Base-by-base conservation (phyloP, 1,140 invertebrate genomes). In the Drosophila sturtevanti region DNA sequence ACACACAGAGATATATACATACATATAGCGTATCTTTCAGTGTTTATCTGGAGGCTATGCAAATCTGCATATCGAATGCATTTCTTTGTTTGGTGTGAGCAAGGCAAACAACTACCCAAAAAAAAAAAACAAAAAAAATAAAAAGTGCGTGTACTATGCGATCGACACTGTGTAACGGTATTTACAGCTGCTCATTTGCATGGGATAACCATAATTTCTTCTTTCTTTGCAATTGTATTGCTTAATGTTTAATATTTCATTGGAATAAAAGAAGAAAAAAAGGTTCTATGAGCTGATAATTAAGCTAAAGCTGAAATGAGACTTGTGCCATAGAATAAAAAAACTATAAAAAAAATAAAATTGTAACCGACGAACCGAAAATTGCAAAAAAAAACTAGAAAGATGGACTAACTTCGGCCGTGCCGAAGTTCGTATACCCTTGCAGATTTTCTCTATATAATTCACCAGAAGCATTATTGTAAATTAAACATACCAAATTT, bases 51-150 rank as follows among this genome's bases (percentile, higher is more conserved):
- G 65, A 71, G 61, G 80, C 80, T 81, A 59, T 61, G 77, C 61
- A 81, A 81, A 87, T 89, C 79, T 79, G 79, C 84, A 89, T 84
- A 87, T 87, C 79, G 68, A 89, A 89, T 84, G 75, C 84, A 79
- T 82, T 79, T 72, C 79, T 72, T 87, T 82, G 79, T 79, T 60
- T 61, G 7, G 9, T 44, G 24, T 51, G 35, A 62, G 35, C 48
- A 48, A 48, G 41, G 41, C 41, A 21, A 48, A 48, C 56, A 9
- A 61, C 9, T 62, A 71, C 73, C 67, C 37, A 77, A 77, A 71
- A 56, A 62, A 61, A 77, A 77, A 71, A 56, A 62, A 61, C 16
- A 44, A 6, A 62, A 35, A 4, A 24, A 48, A 31, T 16, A 6
- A 62, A 77, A 77, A 77, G 64, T 73, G 74, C 74, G 74, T 77